Conservation (phyloP, 1,140 invertebrate genomes). For the Drosophila parvula region DNA sequence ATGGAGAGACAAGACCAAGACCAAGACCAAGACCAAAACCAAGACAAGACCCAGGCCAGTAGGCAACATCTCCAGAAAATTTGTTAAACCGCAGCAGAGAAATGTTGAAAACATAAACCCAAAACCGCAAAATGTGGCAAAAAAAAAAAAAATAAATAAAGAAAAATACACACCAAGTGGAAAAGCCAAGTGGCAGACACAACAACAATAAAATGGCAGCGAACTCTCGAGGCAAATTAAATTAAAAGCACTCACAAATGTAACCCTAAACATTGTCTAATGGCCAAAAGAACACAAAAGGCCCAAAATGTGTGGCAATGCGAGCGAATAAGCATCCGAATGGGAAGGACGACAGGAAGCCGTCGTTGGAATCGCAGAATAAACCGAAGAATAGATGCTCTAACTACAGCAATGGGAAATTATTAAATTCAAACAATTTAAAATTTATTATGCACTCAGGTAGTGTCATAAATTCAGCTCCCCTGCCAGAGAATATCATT, state of each 20-base stretch:
- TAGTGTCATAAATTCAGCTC: too few relatives aligned
- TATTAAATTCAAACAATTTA: not conserved
- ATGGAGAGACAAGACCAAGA: constrained; percentile 67
- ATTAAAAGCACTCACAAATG: constrained; percentile 76
- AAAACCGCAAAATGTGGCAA: constrained; percentile 59
- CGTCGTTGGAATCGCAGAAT: not conserved
- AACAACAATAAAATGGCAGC: constrained; percentile 46
- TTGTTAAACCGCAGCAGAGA: constrained; percentile 76
- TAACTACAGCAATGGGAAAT: not conserved
- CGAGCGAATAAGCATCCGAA: constrained; percentile 29
- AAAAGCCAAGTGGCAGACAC: constrained; percentile 20
- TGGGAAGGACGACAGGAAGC: constrained; percentile 33
- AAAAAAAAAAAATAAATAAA: constrained; percentile 12
- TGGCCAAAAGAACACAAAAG: constrained; percentile 52
- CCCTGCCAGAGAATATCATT: not conserved
- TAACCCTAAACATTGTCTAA: constrained; percentile 72
- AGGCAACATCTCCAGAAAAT: constrained; percentile 70
- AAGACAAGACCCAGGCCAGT: constrained; percentile 49
- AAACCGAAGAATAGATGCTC: constrained; percentile 20
- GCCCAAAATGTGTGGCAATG: constrained; percentile 45
- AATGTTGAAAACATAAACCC: constrained; percentile 73
- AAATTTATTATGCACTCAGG: too few relatives aligned
- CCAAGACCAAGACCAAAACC: constrained; percentile 31
- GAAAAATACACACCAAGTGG: constrained; percentile 30
- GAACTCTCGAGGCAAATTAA: constrained; percentile 56